A percentile compares a stretch with the other conserved stretches of the same genome.
Conservation (phyloP, 2,888 invertebrate species). For the Hypomecis punctinalis region DNA sequence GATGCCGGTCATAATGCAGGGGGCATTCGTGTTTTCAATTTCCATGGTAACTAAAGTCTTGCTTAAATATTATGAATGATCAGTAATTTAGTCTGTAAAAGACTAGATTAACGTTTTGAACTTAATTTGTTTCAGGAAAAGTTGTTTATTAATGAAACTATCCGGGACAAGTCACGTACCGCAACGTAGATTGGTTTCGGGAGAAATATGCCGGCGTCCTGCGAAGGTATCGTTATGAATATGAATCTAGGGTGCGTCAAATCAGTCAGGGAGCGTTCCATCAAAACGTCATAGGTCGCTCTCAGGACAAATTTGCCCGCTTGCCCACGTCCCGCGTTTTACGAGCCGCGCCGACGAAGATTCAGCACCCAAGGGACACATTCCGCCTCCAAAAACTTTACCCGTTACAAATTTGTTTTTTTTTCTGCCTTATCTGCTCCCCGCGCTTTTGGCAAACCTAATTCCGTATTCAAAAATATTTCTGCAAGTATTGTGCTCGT, state of each 20-base stretch:
- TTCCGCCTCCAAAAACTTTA: conserved; percentile 85
- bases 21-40: conserved; percentile 64
- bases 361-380: conserved; percentile 84
- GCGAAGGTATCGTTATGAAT: conserved; percentile 79
- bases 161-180: conserved; percentile 54
- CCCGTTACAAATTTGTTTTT: conserved; percentile 86
- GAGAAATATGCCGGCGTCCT: conserved; percentile 67
- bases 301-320: conserved; percentile 83
- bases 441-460: conserved; percentile 84
- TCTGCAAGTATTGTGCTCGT: conserved; percentile 84
- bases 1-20: conserved; percentile 78
- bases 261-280: conserved; percentile 81
- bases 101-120: not conserved
- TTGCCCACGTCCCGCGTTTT: conserved; percentile 84
- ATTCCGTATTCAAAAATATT: conserved; percentile 86
- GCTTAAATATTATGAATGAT: not conserved
- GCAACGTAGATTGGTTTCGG: conserved; percentile 59
- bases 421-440: conserved; percentile 84
- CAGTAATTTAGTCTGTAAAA: not conserved
- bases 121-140: conserved; percentile 17
- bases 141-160: conserved; percentile 55
- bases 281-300: conserved; percentile 85
- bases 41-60: conserved; percentile 18
- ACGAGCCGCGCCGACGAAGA: conserved; percentile 84
- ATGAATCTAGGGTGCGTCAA: conserved; percentile 80